Percentiles rank a stretch among this genome's conserved stretches.
Conservation (phyloP, 2,888 invertebrate genomes). For the Lepeophtheirus nordmannii region DNA sequence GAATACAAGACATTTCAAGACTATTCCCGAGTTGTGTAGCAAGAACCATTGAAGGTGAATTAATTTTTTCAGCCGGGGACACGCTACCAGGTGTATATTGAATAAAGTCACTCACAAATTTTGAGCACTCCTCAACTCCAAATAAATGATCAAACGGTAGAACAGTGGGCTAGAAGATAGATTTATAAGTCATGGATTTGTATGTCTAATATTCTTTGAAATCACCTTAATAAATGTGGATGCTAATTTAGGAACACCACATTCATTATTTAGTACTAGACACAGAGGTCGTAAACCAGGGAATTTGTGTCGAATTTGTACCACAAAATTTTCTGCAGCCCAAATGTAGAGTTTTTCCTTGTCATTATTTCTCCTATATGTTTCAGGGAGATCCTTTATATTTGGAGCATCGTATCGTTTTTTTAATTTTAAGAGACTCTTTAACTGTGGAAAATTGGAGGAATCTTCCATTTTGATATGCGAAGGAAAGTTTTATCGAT, state of each 20-base stretch:
- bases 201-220: background rate
- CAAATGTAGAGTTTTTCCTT: conserved; percentile 17
- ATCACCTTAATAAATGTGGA: conserved; percentile 15
- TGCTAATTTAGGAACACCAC: conserved; percentile 9
- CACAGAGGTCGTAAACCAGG: conserved; percentile 8
- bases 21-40: conserved; percentile 12
- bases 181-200: background rate
- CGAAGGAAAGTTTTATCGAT: background rate
- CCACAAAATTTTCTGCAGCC: conserved; percentile 19
- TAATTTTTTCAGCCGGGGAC: background rate
- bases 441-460: conserved; percentile 13
- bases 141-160: conserved; percentile 19
- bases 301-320: conserved; percentile 10
- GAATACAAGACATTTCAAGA: conserved; percentile 6
- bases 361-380: conserved; percentile 11
- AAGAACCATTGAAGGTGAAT: conserved; percentile 12
- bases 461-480: background rate
- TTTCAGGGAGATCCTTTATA: conserved; percentile 2
- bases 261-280: conserved; percentile 12
- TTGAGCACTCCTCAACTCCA: background rate
- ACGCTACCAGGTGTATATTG: background rate
- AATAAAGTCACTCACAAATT: conserved; percentile 18
- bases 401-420: conserved; percentile 22
- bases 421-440: conserved; percentile 16
- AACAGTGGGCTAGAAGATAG: conserved; percentile 13